Percentiles rank a stretch among this genome's conserved stretches.
These are phyloP conservation scores for Ispidina lecontei DNA, from an alignment of 2,797 vertebrate genomes.

Conservation along the genomic window DNA sequence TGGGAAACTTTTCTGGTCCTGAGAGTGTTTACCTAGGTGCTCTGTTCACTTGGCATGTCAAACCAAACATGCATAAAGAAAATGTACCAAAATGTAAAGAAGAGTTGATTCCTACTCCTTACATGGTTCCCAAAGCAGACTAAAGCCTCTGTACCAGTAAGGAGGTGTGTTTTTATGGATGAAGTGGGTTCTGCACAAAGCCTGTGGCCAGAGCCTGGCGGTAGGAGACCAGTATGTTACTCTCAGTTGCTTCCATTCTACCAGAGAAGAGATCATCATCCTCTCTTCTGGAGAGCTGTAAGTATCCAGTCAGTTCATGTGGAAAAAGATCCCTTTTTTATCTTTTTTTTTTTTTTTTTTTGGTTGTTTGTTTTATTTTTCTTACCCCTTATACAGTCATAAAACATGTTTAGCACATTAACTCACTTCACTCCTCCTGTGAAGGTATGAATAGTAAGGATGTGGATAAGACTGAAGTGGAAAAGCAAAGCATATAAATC, in stretches of 20 bases:
- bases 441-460: background rate
- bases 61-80: background rate
- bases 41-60: rapidly evolving
- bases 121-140: background rate
- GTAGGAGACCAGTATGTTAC: rapidly evolving
- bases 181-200: background rate
- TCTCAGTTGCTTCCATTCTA: background rate
- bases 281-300: background rate
- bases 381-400: background rate
- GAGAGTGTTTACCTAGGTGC: background rate
- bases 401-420: background rate
- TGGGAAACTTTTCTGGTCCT: background rate
- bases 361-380: background rate
- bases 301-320: background rate
- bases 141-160: background rate
- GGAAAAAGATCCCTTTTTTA: background rate
- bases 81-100: background rate
- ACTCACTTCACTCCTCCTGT: background rate
- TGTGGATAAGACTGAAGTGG: background rate
- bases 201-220: background rate
- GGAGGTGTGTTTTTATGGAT: background rate
- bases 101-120: background rate
- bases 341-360: background rate
- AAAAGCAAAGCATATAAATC: background rate
- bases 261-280: background rate